Base-by-base conservation (phyloP, 2,113 vertebrate species). In the Phaethornis superciliosus region DNA sequence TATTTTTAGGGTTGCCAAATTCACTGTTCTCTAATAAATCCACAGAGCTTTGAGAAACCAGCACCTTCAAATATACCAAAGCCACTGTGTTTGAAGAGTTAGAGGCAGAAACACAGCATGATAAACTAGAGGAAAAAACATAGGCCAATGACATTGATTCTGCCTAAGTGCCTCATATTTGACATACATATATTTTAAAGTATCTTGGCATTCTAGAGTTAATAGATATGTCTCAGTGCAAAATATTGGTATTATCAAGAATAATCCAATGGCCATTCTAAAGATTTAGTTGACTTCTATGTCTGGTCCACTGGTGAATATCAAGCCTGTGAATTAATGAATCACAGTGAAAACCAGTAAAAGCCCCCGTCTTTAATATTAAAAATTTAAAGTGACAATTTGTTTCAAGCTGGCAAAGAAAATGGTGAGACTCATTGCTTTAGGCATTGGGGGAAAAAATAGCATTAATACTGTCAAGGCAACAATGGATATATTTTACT, bases 401-500 rank as follows among this genome's bases (percentile, higher is more conserved):
- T 81, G 28, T 88, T 94, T 93, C 64, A 68, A 78, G 70, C 23
- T 87, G 40, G 92, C 28, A 88, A 94, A 65, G 67, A 88, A 94
- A 93, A 67, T 58, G 54, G 79, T 37, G 65, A 94, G 16, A 60
- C 15, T 75, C 16, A 1, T 75, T 82, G 37, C 91, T 91, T 78
- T 86, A 94, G 84, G 75, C 83, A 83, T 20, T 40, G 64, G 18
- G 56, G 1, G 8, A 27, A 52, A 82, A 90, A 74, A 85, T 28
- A 67, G 30, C 81, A 93, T 52, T 94, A 84, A 95, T 91, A 91
- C 74, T 96, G 64, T 90, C 93, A 97, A 86, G 63, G 74, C 91
- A 79, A 96, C 49, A 94, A 96, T 93, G 77, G 86, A 55, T 52
- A 76, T 82, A 76, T 59, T 94, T 96, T 92, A 94, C 40, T 85